These are phyloP conservation scores for Rhingia rostrata DNA, from an alignment of 2,888 invertebrate genomes.

Conservation along the genomic window DNA sequence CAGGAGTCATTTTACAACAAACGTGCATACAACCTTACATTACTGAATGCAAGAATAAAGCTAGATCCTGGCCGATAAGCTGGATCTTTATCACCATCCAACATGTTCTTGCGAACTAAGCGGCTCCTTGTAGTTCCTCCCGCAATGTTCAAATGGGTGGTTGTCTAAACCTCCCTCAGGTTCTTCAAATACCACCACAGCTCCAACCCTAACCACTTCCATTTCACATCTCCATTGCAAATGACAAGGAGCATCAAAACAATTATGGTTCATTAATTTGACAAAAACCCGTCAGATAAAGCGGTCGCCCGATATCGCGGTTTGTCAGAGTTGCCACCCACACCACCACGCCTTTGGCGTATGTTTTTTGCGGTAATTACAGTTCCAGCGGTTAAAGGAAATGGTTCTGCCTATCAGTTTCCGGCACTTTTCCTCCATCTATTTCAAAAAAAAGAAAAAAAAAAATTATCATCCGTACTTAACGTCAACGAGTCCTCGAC, in stretches of 20 bases:
- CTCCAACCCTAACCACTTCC: no score
- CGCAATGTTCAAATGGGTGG: no score
- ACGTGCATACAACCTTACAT: no score
- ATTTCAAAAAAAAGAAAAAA: background rate
- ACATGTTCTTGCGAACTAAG: no score
- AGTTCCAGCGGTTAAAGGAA: slow-evolving; percentile 13
- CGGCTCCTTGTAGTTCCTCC: no score
- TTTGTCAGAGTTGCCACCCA: slow-evolving; percentile 1
- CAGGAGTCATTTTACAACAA: no score
- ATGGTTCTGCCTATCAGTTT: slow-evolving; percentile 40
- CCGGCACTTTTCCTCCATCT: slow-evolving; percentile 9
- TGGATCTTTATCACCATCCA: no score
- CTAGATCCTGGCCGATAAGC: no score
- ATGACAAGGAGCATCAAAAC: slow-evolving; percentile 4
- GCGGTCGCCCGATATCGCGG: slow-evolving; percentile 1
- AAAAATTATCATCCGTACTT: slow-evolving; percentile 32
- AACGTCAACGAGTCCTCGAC: slow-evolving; percentile 6
- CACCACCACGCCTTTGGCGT: background rate
- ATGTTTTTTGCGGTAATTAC: slow-evolving; percentile 9
- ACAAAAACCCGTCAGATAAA: slow-evolving; percentile 23
- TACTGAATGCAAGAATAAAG: no score
- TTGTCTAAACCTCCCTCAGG: no score
- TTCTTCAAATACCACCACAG: no score
- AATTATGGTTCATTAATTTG: slow-evolving; percentile 53
- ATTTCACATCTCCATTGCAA: no score